Evolutionary conservation across 2,113 vertebrate genomes (phyloP), one percentile per base, ranked within the genome.

Genomic region (Neofelis nebulosa): DNA sequence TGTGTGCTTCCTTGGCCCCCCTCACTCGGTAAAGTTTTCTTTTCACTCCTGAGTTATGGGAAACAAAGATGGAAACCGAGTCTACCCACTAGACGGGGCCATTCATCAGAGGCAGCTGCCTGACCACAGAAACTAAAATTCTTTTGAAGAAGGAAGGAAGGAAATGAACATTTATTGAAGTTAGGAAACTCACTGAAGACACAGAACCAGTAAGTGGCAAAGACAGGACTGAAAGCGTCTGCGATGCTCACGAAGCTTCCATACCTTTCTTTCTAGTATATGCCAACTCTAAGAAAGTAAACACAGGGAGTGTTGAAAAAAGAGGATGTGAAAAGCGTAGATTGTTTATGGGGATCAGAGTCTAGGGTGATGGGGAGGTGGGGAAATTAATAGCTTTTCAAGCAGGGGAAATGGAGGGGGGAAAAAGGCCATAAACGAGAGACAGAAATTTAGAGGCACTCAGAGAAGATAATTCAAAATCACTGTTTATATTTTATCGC

Each of bases 401-500:
- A 94, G 91, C 50, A 91, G 78, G 48, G 48, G 41, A 90, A 95
- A 76, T 71, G 0, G 14, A 82, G 85, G 55, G 86, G 89, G 63
- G 87, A 61, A 55, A 69, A 84, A 81, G 57, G 69, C 66, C 93
- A 41, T 89, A 71, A 95, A 80, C 19, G 29, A 88, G 66, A 87
- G 93, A 65, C 83, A 97, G 83, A 96, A 76, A 95, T 79, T 57
- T 81, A 92, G 63, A 93, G 61, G 88, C 79, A 90, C 19, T 55
- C 78, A 33, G 41, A 73, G 78, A 71, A 95, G 95, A 97, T 92
- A 61, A 96, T 82, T 96, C 21, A 45, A 52, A 78, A 93, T 82
- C 81, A 63, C 41, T 68, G 71, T 65, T 97, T 95, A 18, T 91
- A 92, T 92, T 94, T 92, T 83, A 94, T 89, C 86, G 93, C 87